Evolutionary conservation across 2,797 vertebrate species (phyloP).

Genomic region (Helostoma temminkii): DNA sequence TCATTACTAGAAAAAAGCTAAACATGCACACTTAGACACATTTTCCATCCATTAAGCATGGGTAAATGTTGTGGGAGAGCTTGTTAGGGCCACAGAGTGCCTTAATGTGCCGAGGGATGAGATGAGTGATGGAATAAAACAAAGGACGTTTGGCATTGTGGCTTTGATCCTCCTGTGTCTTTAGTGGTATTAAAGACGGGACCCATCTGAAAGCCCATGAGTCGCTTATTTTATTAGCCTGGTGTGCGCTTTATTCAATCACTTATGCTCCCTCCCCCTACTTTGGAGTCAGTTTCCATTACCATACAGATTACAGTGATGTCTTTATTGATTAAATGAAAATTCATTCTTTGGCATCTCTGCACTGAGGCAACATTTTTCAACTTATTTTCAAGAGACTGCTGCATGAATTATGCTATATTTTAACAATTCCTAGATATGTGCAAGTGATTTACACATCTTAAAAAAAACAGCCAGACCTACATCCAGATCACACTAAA

Average conservation of each 20-base stretch:
- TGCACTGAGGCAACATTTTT: background rate
- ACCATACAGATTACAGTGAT: slow-evolving; percentile 24
- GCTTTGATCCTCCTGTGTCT: slow-evolving; percentile 64
- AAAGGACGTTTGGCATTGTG: slow-evolving; percentile 36
- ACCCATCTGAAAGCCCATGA: slow-evolving; percentile 49
- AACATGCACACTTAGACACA: slow-evolving; percentile 35
- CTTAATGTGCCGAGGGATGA: slow-evolving; percentile 67
- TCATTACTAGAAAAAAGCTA: slow-evolving; percentile 19
- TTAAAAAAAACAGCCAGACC: too few relatives aligned
- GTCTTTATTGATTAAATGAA: slow-evolving; percentile 44
- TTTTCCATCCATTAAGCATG: slow-evolving; percentile 60
- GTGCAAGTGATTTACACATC: background rate
- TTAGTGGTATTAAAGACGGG: slow-evolving; percentile 63
- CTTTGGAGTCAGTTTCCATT: slow-evolving; percentile 29
- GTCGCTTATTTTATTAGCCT: slow-evolving; percentile 59
- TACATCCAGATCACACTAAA: too few relatives aligned
- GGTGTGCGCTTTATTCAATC: slow-evolving; percentile 25
- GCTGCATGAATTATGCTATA: background rate
- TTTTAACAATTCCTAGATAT: background rate
- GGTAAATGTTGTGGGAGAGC: slow-evolving; percentile 54
- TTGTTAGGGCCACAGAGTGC: slow-evolving; percentile 58
- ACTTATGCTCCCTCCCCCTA: slow-evolving; percentile 1
- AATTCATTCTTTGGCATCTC: slow-evolving; percentile 30
- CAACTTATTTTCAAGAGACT: background rate
- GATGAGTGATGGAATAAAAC: slow-evolving; percentile 67